Evolutionary conservation across 2,797 vertebrate species (phyloP), one percentile per base, ranked within the genome.

Genomic region (Gymnoscopelus braueri): DNA sequence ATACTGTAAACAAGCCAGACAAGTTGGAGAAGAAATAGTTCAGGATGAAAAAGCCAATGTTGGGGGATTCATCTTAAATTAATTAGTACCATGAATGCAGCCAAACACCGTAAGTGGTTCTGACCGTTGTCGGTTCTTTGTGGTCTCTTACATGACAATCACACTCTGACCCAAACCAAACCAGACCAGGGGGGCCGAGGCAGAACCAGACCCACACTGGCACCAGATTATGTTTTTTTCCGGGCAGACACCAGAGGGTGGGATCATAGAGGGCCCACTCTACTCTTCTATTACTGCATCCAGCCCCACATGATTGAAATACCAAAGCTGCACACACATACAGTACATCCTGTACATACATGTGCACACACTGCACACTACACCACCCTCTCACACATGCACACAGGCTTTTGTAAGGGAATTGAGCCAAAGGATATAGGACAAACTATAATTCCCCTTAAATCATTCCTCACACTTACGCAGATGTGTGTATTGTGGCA

Each of bases 101-200:
- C 63, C 8, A 1, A 39, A 78, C 39, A 63, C 67, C 32, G 71
- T 63, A 72, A 9, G 54, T 67, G 71, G 81, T 85, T 89, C 84
- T 83, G 71, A 71, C 72, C 59, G 2, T 62, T 81, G 84, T 90
- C 58, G 72, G 82, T 75, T 85, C 78, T 84, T 78, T 72, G 81
- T 67, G 77, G 79, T 90, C 77, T 88, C 73, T 69, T 74, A 75
- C 61, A 44, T 69, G 90, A 93, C 91, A 93, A 92, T 94, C 90
- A 89, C 59, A 61, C 69, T 80, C 61, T 71, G 67, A 89, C 70
- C 79, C 72, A 77, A 88, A 91, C 86, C 88, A 90, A 91, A 93
- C 67, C 10, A 59, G 76, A 89, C 82, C 86, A 74, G 54, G 61
- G 67, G 72, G 75, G 59, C 84, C 69, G 79, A 84, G 82, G 82